Conservation (phyloP, 92 coral and sea anemone genomes). For the Chrysogorgia sp. region DNA sequence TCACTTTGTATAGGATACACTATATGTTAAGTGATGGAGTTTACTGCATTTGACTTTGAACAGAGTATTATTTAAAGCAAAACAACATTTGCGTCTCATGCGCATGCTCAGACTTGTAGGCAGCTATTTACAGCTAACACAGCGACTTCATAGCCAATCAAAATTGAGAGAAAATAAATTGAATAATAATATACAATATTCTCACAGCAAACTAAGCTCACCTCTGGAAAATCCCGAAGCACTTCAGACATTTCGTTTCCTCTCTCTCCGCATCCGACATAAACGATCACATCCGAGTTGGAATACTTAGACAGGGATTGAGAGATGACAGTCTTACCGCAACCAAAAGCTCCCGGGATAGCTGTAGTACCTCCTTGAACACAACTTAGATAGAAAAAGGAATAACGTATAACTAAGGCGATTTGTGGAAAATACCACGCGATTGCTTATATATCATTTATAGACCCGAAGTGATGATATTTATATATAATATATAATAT, state of each 20-base stretch:
- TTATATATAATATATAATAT: no score
- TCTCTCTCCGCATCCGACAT: slow-evolving; percentile 99
- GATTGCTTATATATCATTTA: no score
- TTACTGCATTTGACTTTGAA: background rate
- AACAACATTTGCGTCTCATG: background rate
- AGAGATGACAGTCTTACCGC: slow-evolving; percentile 99
- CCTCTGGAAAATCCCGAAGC: slow-evolving; percentile 99
- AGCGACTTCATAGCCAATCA: no score
- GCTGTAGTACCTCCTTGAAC: slow-evolving; percentile 99
- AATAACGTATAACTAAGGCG: background rate
- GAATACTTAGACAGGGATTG: slow-evolving; percentile 97
- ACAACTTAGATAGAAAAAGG: slow-evolving; percentile 61
- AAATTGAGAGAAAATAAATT: no score
- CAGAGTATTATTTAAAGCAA: background rate
- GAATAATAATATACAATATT: no score
- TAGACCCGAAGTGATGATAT: no score
- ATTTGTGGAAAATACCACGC: background rate
- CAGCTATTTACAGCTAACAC: background rate
- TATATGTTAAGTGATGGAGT: background rate
- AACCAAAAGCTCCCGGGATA: slow-evolving; percentile 99
- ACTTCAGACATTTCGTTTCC: slow-evolving; percentile 99
- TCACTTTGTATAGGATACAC: no score
- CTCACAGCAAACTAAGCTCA: slow-evolving; percentile 27
- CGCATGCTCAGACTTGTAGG: no score
- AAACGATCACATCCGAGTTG: slow-evolving; percentile 95